Evolutionary conservation across 2,797 vertebrate species (phyloP), one percentile per base, ranked within the genome.

Genomic region (Chrosomus eos): DNA sequence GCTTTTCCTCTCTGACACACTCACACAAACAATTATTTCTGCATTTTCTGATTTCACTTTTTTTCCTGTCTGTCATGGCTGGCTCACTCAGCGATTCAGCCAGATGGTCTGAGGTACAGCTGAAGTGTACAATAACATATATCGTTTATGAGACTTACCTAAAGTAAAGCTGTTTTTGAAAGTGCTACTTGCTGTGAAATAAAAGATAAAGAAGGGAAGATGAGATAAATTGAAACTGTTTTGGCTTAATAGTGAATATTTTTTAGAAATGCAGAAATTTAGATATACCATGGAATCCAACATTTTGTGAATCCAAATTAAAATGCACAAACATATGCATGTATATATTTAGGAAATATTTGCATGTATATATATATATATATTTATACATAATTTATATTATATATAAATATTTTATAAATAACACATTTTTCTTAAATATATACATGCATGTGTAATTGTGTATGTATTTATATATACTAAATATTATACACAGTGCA

Each of bases 91-190:
- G 16, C 36, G 64, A 66, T 45, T 13, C 60, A 82, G 31, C 23
- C 53, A 58, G 72, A 75, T 78, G 51, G 73, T 66, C 16, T 58
- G 68, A 43, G n/a, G 14, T 28, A 85, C 21, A 51, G 4, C n/a
- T 80, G 62, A 31, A 45, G 78, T 26, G 33, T 83, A 90, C 90
- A 92, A 89, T 90, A 84, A 87, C 88, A 78, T 84, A 26, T 82
- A 33, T 16, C 9, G 82, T 23, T 33, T 81, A 87, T 43, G 80
- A 43, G 78, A 89, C 96, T 97, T 95, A 97, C 96, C 96, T 93
- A 96, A 95, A 89, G 95, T 96, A 94, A 96, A 96, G 94, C 95
- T 95, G 94, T 96, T 96, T 94, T 95, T 96, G 92, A 96, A 96
- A 92, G 96, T 96, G 95, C 94, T 95, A 94, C 95, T 96, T 92